Percentiles rank a stretch among this genome's conserved stretches.
Evolutionary conservation across 2,113 vertebrate species (phyloP).

Genomic region (Peromyscus leucopus): DNA sequence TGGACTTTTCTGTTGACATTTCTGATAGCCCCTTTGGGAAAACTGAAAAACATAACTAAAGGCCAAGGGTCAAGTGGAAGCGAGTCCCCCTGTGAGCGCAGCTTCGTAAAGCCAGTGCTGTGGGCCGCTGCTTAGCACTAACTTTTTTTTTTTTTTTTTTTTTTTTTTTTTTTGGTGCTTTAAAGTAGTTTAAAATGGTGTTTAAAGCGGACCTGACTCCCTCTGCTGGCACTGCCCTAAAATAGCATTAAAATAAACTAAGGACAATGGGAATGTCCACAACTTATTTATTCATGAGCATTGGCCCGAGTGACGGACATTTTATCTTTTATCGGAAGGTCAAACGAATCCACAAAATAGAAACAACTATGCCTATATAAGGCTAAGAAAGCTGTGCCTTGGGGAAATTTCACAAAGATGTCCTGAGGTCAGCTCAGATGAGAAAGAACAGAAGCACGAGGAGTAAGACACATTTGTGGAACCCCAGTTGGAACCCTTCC

Average conservation of each 20-base stretch:
- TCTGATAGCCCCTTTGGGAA: conserved; percentile 28
- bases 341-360: neutral
- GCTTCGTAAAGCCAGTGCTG: neutral
- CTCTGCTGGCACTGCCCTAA: neutral
- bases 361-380: neutral
- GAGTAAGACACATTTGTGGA: neutral
- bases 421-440: neutral
- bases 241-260: conserved; percentile 41
- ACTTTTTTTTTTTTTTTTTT: neutral
- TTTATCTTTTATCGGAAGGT: conserved; percentile 20
- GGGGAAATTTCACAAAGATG: neutral
- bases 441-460: neutral
- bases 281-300: neutral
- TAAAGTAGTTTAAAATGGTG: neutral
- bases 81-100: neutral
- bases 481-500: neutral
- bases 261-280: neutral
- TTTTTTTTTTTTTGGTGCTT: neutral
- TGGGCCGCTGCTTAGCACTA: neutral
- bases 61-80: neutral
- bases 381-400: neutral
- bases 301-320: neutral
- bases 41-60: neutral
- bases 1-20: conserved; percentile 43
- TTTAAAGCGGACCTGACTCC: no score